These are phyloP conservation scores for Campoplex nolae DNA, from an alignment of 2,888 invertebrate genomes.

Conservation along the genomic window DNA sequence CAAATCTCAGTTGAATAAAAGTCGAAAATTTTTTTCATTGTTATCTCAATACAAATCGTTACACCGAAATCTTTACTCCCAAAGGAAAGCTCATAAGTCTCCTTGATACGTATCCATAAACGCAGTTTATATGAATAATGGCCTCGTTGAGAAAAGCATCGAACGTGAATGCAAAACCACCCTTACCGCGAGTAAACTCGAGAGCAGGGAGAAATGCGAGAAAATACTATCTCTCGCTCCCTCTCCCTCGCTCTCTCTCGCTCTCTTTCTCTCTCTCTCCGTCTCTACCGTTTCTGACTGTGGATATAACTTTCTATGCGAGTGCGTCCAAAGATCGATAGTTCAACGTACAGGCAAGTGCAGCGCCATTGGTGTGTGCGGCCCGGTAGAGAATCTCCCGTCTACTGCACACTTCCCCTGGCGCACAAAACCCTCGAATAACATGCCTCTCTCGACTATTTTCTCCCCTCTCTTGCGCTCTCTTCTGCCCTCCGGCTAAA, in stretches of 20 bases:
- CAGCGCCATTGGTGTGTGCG: conserved; percentile 73
- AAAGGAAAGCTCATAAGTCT: neutral
- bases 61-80: neutral
- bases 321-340: conserved; percentile 79
- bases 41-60: neutral
- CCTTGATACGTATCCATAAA: neutral
- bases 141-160: conserved; percentile 52
- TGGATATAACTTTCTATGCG: conserved; percentile 63
- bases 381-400: conserved; percentile 59
- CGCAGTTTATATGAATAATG: conserved; percentile 44
- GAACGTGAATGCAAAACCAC: conserved; percentile 57
- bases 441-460: conserved; percentile 18
- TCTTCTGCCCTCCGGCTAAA: conserved; percentile 55
- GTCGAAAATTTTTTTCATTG: too few species aligned
- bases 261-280: conserved; percentile 30
- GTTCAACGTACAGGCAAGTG: conserved; percentile 82
- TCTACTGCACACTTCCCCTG: conserved; percentile 61
- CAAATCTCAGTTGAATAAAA: too few species aligned
- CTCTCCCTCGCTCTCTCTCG: conserved; percentile 15
- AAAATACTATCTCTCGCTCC: conserved; percentile 12
- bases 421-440: conserved; percentile 40
- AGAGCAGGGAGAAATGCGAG: conserved; percentile 10
- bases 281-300: conserved; percentile 31
- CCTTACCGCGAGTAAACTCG: conserved; percentile 35
- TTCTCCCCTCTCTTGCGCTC: conserved; percentile 25